Evolutionary conservation across 2,797 vertebrate genomes (phyloP), one percentile per base, ranked within the genome.

Genomic region (Nyctalus aviator): DNA sequence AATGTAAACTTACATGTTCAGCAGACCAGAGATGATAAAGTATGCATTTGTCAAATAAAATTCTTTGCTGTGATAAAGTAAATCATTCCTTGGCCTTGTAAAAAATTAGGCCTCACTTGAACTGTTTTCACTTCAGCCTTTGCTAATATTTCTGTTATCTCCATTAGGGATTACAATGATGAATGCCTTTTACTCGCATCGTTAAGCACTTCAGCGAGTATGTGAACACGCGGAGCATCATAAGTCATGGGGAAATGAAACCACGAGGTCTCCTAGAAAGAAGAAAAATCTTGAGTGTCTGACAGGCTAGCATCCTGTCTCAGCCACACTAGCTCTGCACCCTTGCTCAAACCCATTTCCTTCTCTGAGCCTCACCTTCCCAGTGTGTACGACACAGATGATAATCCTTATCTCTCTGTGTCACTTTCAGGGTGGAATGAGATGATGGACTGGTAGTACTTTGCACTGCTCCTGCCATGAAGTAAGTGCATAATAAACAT

Each of bases 141-240:
- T 84, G 95, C 90, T 97, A 53, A 97, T 93, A 97, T 97, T 96
- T 96, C 96, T 97, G 78, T 94, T 96, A 95, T 96, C 97, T 96
- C 79, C 94, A 96, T 86, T 95, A 94, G 84, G 94, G 32, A 95
- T 97, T 95, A 92, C 77, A 79, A 83, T 96, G 5, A 88, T 72
- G 91, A 84, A 94, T 95, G 27, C 82, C 46, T 96, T 95, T 87
- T 87, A 94, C 96, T 91, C 90, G 53, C 93, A 55, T 95, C 48
- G 68, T 97, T 96, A 95, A 97, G 95, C 96, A 90, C 94, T 95
- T 93, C 68, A 12, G 94, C 84, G 76, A 86, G 96, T 53, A 88
- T 96, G 95, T 91, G 95, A 94, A 94, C 93, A 95, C 46, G 35
- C n/a, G 41, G 87, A 68, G 69, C 93, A 53, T 69, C 93, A 57